Conservation (phyloP, 2,888 invertebrate genomes). For the Ypsolopha scabrella region DNA sequence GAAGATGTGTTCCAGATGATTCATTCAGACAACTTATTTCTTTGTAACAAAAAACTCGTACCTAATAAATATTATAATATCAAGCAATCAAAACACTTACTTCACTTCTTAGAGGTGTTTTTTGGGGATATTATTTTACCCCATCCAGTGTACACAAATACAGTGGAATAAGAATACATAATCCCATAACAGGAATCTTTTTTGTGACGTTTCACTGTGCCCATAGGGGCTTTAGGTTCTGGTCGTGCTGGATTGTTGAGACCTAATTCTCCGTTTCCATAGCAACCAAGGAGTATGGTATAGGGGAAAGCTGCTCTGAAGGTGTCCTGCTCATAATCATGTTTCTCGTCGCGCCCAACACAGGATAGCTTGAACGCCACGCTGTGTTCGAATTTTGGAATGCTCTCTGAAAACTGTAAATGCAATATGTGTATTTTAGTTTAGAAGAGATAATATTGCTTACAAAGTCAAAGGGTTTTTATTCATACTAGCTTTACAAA, state of each 20-base stretch:
- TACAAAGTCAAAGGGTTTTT: not conserved
- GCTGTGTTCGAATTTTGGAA: slow-evolving; percentile 51
- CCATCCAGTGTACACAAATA: slow-evolving; percentile 37
- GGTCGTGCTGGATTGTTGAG: slow-evolving; percentile 34
- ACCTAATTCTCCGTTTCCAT: slow-evolving; percentile 59
- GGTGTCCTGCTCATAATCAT: slow-evolving; percentile 42
- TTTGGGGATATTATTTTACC: slow-evolving; percentile 25
- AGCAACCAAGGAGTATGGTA: slow-evolving; percentile 49
- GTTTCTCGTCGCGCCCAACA: slow-evolving; percentile 48
- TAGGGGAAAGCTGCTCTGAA: slow-evolving; percentile 48
- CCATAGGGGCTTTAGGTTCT: slow-evolving; percentile 9
- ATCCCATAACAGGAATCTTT: slow-evolving; percentile 25
- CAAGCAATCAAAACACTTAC: too few species aligned
- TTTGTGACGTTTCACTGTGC: slow-evolving; percentile 22
- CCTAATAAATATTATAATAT: too few species aligned
- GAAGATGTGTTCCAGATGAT: too few species aligned
- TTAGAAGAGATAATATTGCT: slow-evolving; percentile 8
- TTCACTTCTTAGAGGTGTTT: too few species aligned
- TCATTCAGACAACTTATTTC: too few species aligned
- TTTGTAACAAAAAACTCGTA: too few species aligned
- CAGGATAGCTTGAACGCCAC: slow-evolving; percentile 53
- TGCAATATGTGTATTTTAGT: not conserved
- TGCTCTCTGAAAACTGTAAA: slow-evolving; percentile 45
- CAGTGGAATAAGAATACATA: slow-evolving; percentile 44
- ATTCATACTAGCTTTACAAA: too few species aligned